phyloP scores from a whole-genome alignment of 2,888 invertebrate genomes.

The Rotaria socialis region DNA sequence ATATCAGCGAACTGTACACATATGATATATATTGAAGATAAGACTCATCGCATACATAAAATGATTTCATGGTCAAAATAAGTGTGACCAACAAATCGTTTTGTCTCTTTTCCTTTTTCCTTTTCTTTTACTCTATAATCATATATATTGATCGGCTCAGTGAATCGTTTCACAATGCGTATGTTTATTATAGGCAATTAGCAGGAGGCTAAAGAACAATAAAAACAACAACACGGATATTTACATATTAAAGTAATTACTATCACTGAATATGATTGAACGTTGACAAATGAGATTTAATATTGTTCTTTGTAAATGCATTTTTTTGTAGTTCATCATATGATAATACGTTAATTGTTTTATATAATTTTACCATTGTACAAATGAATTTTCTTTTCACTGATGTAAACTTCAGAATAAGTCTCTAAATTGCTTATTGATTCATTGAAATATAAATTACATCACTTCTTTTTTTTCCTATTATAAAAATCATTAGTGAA shows the following conservation, averaged over 20 bases:
- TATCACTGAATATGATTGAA: slow-evolving; percentile 19
- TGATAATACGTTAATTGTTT: too few species aligned
- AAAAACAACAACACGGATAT: background rate
- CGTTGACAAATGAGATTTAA: background rate
- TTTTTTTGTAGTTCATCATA: background rate
- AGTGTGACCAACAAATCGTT: slow-evolving; percentile 29
- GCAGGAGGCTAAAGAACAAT: background rate
- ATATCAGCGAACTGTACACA: background rate
- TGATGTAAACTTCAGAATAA: background rate
- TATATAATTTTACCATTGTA: too few species aligned
- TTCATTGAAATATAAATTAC: background rate
- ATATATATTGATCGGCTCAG: background rate
- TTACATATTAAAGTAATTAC: slow-evolving; percentile 18
- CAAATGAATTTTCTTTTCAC: too few species aligned
- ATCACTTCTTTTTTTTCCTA: background rate
- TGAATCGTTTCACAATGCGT: slow-evolving; percentile 10
- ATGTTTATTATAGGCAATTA: background rate
- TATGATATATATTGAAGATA: background rate
- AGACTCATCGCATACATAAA: background rate
- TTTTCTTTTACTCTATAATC: background rate
- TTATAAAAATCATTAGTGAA: background rate
- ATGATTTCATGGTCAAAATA: slow-evolving; percentile 3
- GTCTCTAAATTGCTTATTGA: background rate
- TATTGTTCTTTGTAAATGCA: background rate
- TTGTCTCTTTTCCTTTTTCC: background rate